Evolutionary conservation across 2,797 vertebrate species (phyloP).

Genomic region (Lutjanus argentimaculatus): DNA sequence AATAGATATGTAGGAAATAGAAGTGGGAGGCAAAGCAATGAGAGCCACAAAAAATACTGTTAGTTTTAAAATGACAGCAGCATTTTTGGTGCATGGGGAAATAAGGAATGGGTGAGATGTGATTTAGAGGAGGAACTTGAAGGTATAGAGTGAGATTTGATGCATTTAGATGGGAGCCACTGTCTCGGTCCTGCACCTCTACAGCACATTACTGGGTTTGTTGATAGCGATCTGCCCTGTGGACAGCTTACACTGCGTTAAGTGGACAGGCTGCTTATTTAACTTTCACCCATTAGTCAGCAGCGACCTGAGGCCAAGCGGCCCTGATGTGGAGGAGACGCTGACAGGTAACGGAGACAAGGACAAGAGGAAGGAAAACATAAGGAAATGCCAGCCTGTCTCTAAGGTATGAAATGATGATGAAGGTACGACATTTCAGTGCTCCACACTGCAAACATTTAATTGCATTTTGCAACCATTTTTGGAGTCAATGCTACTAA

Average conservation of each 20-base stretch:
- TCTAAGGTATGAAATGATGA: no score
- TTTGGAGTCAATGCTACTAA: no score
- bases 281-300: constrained; percentile 35
- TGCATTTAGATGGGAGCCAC: constrained; percentile 9
- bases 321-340: constrained; percentile 1
- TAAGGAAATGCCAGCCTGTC: neutral
- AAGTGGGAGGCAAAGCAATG: constrained; percentile 39
- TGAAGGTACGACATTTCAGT: no score
- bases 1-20: constrained; percentile 30
- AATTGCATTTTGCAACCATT: no score
- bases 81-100: neutral
- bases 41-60: constrained; percentile 10
- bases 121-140: constrained; percentile 34
- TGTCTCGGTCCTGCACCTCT: constrained; percentile 19
- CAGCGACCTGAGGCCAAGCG: constrained; percentile 28
- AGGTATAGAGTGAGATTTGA: constrained; percentile 13
- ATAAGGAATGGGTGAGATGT: constrained; percentile 20
- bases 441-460: no score
- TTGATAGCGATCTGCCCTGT: constrained; percentile 59
- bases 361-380: neutral
- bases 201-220: constrained; percentile 28
- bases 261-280: constrained; percentile 69
- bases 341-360: constrained; percentile 21
- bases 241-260: constrained; percentile 45
- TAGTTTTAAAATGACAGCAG: constrained; percentile 35